A percentile compares a stretch with the other conserved stretches of the same genome.
These are phyloP conservation scores for Oncorhynchus clarkii DNA, from an alignment of 2,113 vertebrate species.

Conservation along the genomic window DNA sequence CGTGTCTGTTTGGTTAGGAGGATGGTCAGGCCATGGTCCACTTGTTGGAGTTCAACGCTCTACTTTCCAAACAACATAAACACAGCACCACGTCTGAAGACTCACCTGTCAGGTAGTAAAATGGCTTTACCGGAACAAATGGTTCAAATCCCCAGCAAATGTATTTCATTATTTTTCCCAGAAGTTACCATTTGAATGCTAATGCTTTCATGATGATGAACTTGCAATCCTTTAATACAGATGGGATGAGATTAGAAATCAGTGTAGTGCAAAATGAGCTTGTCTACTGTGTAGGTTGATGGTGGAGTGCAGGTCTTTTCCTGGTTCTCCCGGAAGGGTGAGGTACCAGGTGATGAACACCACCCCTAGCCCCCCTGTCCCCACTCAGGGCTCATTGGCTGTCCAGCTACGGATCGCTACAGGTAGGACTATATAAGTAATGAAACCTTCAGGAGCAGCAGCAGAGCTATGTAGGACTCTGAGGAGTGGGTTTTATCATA, in stretches of 20 bases:
- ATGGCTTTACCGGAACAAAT: too few relatives aligned
- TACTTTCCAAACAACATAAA: slow-evolving; percentile 4
- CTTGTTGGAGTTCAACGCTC: slow-evolving; percentile 39
- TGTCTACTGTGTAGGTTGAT: slow-evolving; percentile 35
- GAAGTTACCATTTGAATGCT: too few relatives aligned
- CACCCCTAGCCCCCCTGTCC: neutral
- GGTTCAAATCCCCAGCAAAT: too few relatives aligned
- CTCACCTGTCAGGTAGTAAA: slow-evolving; percentile 28
- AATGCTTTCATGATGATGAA: neutral
- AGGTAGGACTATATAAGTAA: slow-evolving; percentile 33
- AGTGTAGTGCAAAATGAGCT: neutral
- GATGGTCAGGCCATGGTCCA: slow-evolving; percentile 24
- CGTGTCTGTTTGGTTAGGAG: slow-evolving; percentile 28
- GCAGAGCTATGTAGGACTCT: too few relatives aligned
- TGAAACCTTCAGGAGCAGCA: too few relatives aligned
- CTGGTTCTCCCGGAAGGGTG: slow-evolving; percentile 28
- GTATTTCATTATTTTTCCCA: too few relatives aligned
- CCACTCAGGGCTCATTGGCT: slow-evolving; percentile 20
- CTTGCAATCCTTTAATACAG: neutral
- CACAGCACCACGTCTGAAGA: neutral
- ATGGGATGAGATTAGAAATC: too few relatives aligned
- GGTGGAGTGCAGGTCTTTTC: slow-evolving; percentile 45
- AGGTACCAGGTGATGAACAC: slow-evolving; percentile 34
- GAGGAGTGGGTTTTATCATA: too few relatives aligned
- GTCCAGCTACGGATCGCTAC: slow-evolving; percentile 52